Percentiles rank a stretch among this genome's conserved stretches.
Conservation (phyloP, 2,797 vertebrate genomes). For the Rhynchonycteris naso region DNA sequence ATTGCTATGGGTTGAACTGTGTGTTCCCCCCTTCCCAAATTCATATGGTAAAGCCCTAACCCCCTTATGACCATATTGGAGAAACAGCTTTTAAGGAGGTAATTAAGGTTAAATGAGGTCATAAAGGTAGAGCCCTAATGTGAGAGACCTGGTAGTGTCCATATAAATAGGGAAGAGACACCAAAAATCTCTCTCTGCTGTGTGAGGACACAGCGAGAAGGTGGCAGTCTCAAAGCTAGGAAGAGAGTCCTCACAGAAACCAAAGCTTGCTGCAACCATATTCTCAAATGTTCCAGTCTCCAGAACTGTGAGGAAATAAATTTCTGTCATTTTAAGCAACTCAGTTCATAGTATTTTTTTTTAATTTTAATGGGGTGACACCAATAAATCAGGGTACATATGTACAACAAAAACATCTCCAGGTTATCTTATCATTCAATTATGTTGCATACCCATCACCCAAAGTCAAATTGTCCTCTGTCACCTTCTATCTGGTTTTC, state of each 20-base stretch:
- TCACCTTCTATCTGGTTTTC: too few species aligned
- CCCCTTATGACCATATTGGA: background rate
- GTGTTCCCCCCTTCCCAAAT: background rate
- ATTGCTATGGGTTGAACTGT: background rate
- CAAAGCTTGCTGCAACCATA: background rate
- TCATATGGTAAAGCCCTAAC: background rate
- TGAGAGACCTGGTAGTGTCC: background rate
- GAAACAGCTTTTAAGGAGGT: background rate
- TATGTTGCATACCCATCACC: too few species aligned
- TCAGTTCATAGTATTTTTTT: background rate
- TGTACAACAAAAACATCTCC: too few species aligned
- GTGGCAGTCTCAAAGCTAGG: background rate
- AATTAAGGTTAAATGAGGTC: background rate
- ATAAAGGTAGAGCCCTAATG: background rate
- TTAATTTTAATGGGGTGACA: too few species aligned
- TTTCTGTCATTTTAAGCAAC: background rate
- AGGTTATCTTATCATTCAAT: too few species aligned
- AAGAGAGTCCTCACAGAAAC: background rate
- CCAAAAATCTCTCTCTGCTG: background rate
- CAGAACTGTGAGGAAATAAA: background rate
- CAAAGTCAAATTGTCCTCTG: too few species aligned
- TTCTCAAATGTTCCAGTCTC: background rate
- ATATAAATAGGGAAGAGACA: background rate
- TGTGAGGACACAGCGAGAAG: background rate
- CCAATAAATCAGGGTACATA: too few species aligned